Conservation (phyloP, 2,113 vertebrate species). For the Gopherus evgoodei region DNA sequence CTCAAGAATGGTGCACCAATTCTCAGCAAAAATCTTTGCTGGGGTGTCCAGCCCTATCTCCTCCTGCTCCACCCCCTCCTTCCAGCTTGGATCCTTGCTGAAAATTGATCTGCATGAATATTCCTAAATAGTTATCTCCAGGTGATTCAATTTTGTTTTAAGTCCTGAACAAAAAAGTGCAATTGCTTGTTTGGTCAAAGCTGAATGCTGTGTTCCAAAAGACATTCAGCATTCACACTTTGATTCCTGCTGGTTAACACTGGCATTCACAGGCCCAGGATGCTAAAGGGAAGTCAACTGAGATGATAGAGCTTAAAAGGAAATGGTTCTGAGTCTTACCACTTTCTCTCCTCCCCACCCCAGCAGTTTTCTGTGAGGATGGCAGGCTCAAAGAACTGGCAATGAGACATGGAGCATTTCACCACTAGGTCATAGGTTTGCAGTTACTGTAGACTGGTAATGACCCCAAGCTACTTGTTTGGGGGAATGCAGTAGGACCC, state of each 20-base stretch:
- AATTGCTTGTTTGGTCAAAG: neutral
- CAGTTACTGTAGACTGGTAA: neutral
- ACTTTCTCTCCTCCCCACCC: constrained; percentile 6
- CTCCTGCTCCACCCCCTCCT: neutral
- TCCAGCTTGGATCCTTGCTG: neutral
- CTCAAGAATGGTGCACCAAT: neutral
- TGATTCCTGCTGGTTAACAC: neutral
- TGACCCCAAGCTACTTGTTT: neutral
- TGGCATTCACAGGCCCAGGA: neutral
- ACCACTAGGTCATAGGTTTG: neutral
- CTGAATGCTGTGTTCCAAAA: neutral
- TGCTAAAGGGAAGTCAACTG: neutral
- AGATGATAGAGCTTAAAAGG: fast-evolving
- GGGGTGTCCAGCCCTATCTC: neutral
- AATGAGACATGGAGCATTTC: neutral
- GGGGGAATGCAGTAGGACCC: neutral
- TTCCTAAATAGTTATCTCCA: neutral
- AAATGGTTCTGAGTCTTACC: constrained; percentile 29
- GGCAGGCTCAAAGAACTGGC: fast-evolving
- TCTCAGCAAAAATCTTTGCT: neutral
- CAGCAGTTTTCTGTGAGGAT: neutral
- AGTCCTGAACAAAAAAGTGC: neutral
- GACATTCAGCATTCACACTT: neutral
- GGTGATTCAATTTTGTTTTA: constrained; percentile 8
- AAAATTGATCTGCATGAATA: constrained; percentile 24